Percentiles rank a stretch among this genome's conserved stretches.
These are phyloP conservation scores for Zaprionus lineosus DNA, from an alignment of 2,888 invertebrate species.

Conservation along the genomic window DNA sequence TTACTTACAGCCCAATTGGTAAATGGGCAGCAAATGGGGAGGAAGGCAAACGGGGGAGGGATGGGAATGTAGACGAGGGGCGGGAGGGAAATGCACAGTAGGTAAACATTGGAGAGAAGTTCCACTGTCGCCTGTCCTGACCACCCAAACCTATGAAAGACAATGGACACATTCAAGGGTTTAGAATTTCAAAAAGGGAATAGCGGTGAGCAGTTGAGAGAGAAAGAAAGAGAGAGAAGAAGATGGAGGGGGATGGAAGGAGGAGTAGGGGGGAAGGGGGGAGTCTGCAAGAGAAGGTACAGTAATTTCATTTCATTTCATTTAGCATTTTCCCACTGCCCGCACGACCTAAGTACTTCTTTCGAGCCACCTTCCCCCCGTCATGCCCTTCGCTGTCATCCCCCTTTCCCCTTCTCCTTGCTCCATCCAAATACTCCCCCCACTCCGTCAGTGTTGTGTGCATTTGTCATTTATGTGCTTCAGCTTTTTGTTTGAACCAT, in stretches of 20 bases:
- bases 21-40: conserved; percentile 59
- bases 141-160: conserved; percentile 60
- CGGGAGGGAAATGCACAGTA: conserved; percentile 19
- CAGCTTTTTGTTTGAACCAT: conserved; percentile 1
- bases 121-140: conserved; percentile 9
- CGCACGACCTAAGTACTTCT: conserved; percentile 11
- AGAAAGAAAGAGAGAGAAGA: background rate
- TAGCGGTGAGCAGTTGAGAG: conserved; percentile 65
- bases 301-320: conserved; percentile 77
- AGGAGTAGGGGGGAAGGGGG: background rate
- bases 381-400: no score
- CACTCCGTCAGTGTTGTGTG: conserved; percentile 42
- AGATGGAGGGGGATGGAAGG: background rate
- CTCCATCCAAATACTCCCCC: no score
- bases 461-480: conserved; percentile 68
- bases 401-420: no score
- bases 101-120: conserved; percentile 39
- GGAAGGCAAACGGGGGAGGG: background rate
- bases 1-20: conserved; percentile 76
- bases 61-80: background rate
- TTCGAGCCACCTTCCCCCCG: no score
- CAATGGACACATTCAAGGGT: conserved; percentile 78
- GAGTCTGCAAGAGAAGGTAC: conserved; percentile 2
- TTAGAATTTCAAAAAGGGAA: conserved; percentile 79
- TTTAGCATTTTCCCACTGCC: conserved; percentile 57